Percentiles rank a stretch among this genome's conserved stretches.
Conservation (phyloP, 2,797 vertebrate genomes). For the Pseudochromis fuscus region DNA sequence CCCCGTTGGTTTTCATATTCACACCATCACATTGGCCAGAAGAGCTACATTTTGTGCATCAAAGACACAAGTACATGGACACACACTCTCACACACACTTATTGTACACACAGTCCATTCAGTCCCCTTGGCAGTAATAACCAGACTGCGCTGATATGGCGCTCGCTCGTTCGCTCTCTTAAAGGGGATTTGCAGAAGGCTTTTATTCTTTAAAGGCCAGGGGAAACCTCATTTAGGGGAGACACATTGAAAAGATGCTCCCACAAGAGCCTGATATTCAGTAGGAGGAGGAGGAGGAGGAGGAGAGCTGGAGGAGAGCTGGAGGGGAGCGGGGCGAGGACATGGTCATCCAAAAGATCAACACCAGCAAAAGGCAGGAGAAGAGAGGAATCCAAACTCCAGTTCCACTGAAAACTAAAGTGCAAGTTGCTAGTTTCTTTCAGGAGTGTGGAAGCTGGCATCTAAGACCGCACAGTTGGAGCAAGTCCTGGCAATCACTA, state of each 20-base stretch:
- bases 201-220: conserved; percentile 54
- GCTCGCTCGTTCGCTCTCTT: conserved; percentile 25
- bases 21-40: conserved; percentile 22
- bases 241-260: conserved; percentile 29
- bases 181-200: conserved; percentile 43
- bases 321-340: background rate
- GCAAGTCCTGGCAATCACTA: conserved; percentile 25
- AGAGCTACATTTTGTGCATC: conserved; percentile 20
- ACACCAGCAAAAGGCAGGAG: background rate
- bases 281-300: background rate
- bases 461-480: conserved; percentile 7
- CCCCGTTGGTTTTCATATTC: conserved; percentile 38
- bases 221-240: conserved; percentile 47
- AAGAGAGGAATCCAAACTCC: conserved; percentile 9
- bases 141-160: conserved; percentile 36
- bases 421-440: conserved; percentile 13
- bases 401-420: conserved; percentile 25
- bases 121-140: conserved; percentile 42
- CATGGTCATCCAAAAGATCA: conserved; percentile 25
- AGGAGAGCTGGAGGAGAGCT: background rate
- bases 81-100: conserved; percentile 10
- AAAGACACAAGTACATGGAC: conserved; percentile 18
- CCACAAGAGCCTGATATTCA: conserved; percentile 33
- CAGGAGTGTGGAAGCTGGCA: background rate
- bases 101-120: conserved; percentile 38